Evolutionary conservation across 53 echinoderm and acorn worm species (phyloP).

Genomic region (Pentamera pediparva): DNA sequence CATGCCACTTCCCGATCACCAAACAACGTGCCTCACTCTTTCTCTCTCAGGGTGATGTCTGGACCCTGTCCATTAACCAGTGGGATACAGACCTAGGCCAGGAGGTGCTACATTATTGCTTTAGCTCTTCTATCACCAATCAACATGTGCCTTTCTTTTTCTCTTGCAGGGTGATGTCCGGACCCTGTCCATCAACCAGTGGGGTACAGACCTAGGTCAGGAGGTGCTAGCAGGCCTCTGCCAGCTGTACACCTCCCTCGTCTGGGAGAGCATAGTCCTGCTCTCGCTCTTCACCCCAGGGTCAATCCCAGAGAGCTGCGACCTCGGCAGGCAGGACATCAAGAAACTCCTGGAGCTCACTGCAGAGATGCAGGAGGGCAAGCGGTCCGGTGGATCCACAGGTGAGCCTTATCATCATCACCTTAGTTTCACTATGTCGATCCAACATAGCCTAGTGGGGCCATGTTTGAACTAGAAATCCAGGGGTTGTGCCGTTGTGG

Average conservation of each 20-base stretch:
- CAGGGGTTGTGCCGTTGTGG: too few relatives aligned
- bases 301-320: slow-evolving; percentile 81
- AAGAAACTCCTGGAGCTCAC: slow-evolving; percentile 61
- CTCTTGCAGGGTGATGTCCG: slow-evolving; percentile 81
- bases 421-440: background rate
- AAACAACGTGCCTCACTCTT: too few relatives aligned
- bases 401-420: too few relatives aligned
- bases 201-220: slow-evolving; percentile 96
- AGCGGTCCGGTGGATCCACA: slow-evolving; percentile 14
- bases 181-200: slow-evolving; percentile 95
- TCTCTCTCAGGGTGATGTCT: slow-evolving; percentile 81
- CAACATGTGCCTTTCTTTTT: background rate
- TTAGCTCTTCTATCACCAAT: background rate
- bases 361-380: slow-evolving; percentile 15
- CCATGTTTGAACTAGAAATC: too few relatives aligned
- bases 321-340: slow-evolving; percentile 87
- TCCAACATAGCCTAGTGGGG: too few relatives aligned
- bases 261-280: slow-evolving; percentile 97
- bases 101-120: slow-evolving; percentile 47
- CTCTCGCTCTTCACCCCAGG: slow-evolving; percentile 92
- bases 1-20: too few relatives aligned
- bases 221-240: slow-evolving; percentile 76
- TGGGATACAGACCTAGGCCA: slow-evolving; percentile 97
- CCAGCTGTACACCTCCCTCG: slow-evolving; percentile 93
- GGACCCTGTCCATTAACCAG: slow-evolving; percentile 95